Evolutionary conservation across 2,888 invertebrate species (phyloP).

Genomic region (Tetanocera ferruginea): DNA sequence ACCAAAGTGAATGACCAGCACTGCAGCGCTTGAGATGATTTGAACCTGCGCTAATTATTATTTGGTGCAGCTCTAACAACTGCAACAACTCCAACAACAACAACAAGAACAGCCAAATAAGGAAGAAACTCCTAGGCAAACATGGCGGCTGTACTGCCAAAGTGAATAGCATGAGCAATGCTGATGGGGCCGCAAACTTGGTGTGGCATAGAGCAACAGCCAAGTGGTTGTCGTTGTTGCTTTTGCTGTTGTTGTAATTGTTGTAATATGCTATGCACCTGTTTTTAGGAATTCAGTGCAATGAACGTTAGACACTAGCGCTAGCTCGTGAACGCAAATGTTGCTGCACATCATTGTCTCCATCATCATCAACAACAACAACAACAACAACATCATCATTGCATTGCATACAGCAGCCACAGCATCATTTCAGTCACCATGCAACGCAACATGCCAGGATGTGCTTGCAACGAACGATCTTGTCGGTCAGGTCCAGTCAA

Average conservation of each 20-base stretch:
- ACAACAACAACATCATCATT: neutral
- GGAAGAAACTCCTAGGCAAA: conserved; percentile 48
- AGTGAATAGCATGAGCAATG: conserved; percentile 43
- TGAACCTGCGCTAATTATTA: conserved; percentile 65
- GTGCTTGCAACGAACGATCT: conserved; percentile 3
- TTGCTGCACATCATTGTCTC: conserved; percentile 20
- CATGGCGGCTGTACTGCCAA: conserved; percentile 24
- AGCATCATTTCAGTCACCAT: neutral
- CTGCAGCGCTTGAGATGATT: conserved; percentile 37
- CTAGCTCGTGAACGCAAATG: conserved; percentile 26
- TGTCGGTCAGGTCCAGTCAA: conserved; percentile 31
- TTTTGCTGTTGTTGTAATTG: neutral
- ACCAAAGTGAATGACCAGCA: conserved; percentile 46
- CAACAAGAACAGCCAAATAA: conserved; percentile 64
- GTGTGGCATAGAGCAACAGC: conserved; percentile 27
- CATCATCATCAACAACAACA: neutral
- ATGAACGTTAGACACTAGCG: conserved; percentile 35
- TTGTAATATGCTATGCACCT: conserved; percentile 54
- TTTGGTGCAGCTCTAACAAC: conserved; percentile 56
- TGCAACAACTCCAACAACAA: conserved; percentile 34
- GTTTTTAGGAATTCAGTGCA: conserved; percentile 59
- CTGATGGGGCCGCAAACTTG: conserved; percentile 47
- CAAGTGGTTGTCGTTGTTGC: neutral
- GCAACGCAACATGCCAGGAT: neutral
- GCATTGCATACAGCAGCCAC: neutral